Evolutionary conservation across 2,888 invertebrate genomes (phyloP), one percentile per base, ranked within the genome.

Genomic region (Tinea pellionella): DNA sequence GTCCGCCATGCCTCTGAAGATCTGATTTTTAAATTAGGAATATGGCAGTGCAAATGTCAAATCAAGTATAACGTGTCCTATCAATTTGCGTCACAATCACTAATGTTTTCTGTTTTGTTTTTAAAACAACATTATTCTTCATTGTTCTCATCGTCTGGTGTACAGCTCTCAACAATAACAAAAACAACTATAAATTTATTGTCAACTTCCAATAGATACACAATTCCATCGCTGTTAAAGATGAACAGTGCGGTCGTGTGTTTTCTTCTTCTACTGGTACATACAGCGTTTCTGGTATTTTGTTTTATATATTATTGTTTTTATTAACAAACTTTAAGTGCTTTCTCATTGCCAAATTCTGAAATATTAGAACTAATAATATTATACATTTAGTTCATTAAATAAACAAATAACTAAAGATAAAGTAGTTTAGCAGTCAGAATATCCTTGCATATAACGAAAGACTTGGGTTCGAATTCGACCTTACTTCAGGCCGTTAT

Each of bases 51-150:
- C n/a, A n/a, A n/a, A n/a, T n/a, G 6, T 24, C 24, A 24, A 6
- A 24, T 24, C 24, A 24, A 2, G 3, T 24, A 24, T 24, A 24
- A 3, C 24, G 6, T 6, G 24, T 24, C 24, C 37, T 6, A 37
- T n/a, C 2, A 37, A 37, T 12, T n/a, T 37, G 37, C 37, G 37
- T 37, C 37, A 37, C 2, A n/a, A 9, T 2, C 37, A 47, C 1
- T 16, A n/a, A 15, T 15, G 47, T 47, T 47, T 47, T 47, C 15
- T 4, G 47, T 15, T 47, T 47, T n/a, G 47, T 47, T 47, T 41
- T 41, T 41, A 41, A 47, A 47, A 47, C 47, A 37, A 12, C 47
- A 47, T 47, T 15, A 47, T 37, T 37, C 47, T 47, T 47, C 47
- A 47, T 47, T 47, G 47, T 47, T 47, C 47, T 16, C 15, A 6